These are phyloP conservation scores for Polydrusus cervinus DNA, from an alignment of 2,888 invertebrate species.

Conservation along the genomic window DNA sequence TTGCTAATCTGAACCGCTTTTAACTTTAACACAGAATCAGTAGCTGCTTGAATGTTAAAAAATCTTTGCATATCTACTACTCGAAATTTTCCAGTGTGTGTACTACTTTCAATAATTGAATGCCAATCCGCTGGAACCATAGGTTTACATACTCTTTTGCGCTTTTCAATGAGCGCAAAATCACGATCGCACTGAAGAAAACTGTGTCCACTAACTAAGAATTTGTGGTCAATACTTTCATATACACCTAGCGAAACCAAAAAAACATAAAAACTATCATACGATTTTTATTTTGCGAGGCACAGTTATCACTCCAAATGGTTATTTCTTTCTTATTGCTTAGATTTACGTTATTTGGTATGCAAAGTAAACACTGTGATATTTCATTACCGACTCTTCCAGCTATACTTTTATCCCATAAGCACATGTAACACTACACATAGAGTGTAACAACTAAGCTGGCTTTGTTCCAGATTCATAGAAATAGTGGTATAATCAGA, in stretches of 20 bases:
- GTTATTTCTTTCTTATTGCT: conserved; percentile 9
- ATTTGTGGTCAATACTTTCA: background rate
- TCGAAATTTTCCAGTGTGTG: conserved; percentile 12
- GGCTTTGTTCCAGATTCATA: too few species aligned
- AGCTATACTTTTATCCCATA: background rate
- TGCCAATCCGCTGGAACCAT: too few species aligned
- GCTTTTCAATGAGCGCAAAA: too few species aligned
- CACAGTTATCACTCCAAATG: background rate
- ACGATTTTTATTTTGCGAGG: background rate
- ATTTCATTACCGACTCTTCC: too few species aligned
- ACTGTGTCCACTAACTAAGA: conserved; percentile 6
- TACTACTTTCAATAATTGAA: conserved; percentile 8
- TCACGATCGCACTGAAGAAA: background rate
- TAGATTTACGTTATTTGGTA: conserved; percentile 19
- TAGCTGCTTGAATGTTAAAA: conserved; percentile 13
- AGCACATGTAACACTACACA: conserved; percentile 13
- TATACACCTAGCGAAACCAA: conserved; percentile 14
- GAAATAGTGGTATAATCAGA: conserved; percentile 4
- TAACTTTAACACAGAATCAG: conserved; percentile 11
- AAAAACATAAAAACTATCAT: too few species aligned
- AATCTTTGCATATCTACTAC: conserved; percentile 19
- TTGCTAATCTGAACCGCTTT: conserved; percentile 12
- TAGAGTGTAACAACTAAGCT: too few species aligned
- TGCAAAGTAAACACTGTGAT: too few species aligned
- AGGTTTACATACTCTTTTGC: too few species aligned